Evolutionary conservation across 2,888 invertebrate genomes (phyloP).

Genomic region (Troilus luridus): DNA sequence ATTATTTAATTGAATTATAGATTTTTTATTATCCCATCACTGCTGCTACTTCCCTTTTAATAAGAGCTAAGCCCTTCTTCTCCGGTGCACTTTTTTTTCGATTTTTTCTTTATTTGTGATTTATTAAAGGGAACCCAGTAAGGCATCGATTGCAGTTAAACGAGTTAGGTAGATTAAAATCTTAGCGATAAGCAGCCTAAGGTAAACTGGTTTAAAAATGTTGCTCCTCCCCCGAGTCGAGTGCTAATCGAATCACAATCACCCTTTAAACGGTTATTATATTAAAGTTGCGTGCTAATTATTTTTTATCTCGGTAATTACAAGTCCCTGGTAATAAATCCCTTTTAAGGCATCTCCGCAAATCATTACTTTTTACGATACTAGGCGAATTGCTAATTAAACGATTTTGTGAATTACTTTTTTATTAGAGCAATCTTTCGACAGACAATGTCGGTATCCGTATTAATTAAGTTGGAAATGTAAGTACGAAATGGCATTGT

Average conservation of each 20-base stretch:
- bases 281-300: background rate
- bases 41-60: background rate
- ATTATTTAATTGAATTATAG: no score
- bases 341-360: background rate
- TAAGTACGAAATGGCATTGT: background rate
- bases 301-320: background rate
- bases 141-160: constrained; percentile 1
- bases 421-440: background rate
- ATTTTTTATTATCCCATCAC: no score
- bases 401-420: background rate
- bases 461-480: background rate
- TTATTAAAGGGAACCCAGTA: background rate
- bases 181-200: background rate
- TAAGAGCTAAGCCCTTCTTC: background rate
- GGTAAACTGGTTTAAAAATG: constrained; percentile 24
- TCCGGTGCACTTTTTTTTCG: background rate
- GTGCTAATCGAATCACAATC: constrained; percentile 1
- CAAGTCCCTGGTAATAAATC: background rate
- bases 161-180: background rate
- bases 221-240: background rate
- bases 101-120: background rate
- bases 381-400: background rate
- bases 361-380: background rate
- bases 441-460: background rate
- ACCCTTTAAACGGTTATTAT: background rate